phyloP scores from a whole-genome alignment of 2,113 vertebrate species.

The Lycaon pictus region DNA sequence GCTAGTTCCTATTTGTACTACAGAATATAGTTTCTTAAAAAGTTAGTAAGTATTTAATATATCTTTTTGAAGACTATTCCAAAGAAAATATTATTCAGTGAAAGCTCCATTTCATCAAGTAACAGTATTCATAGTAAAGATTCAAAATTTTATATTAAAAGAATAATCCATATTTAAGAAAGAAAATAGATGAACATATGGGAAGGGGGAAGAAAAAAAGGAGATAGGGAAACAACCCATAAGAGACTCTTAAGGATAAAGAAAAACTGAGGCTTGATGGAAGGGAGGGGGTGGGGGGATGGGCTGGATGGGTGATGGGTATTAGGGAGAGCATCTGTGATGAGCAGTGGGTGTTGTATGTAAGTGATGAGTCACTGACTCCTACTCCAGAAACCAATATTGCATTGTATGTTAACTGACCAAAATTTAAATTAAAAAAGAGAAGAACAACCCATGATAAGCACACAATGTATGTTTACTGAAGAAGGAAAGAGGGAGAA shows the following conservation, averaged over 20 bases:
- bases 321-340: not conserved
- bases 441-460: not conserved
- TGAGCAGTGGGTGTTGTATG: not conserved
- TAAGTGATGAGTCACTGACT: not conserved
- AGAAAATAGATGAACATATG: not conserved
- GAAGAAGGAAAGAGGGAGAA: not conserved
- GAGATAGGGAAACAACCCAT: not conserved
- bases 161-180: slow-evolving; percentile 26
- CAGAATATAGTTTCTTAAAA: not conserved
- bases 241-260: not conserved
- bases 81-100: not conserved
- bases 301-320: not conserved
- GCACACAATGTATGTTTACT: not conserved
- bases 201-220: not conserved
- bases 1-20: not conserved
- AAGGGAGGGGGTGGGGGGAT: not conserved
- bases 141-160: not conserved
- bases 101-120: not conserved
- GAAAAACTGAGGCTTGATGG: too few relatives aligned
- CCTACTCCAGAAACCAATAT: not conserved
- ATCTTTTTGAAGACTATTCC: not conserved
- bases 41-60: not conserved
- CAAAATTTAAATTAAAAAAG: not conserved
- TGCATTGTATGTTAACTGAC: not conserved
- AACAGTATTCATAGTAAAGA: slow-evolving; percentile 46